Conservation (phyloP, 1,140 invertebrate genomes). For the Drosophila littoralis region DNA sequence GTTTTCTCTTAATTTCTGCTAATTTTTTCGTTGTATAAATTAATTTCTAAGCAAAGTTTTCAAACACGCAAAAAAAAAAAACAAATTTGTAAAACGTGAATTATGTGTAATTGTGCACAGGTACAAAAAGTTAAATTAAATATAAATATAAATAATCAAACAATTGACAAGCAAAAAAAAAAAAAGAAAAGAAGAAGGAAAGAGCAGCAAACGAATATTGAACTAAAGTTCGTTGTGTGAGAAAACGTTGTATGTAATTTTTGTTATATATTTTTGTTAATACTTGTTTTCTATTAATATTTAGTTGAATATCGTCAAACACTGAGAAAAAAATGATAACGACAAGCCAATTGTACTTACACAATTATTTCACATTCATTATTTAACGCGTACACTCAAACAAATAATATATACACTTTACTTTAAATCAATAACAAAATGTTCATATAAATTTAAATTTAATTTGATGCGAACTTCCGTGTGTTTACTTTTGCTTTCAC, state of each 20-base stretch:
- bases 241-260: slow-evolving; percentile 62
- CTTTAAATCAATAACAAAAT: too few species aligned
- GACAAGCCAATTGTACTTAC: slow-evolving; percentile 78
- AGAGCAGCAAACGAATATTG: slow-evolving; percentile 8
- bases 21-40: slow-evolving; percentile 68
- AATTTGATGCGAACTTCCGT: neutral
- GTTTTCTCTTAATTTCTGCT: slow-evolving; percentile 22
- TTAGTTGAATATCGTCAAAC: slow-evolving; percentile 63
- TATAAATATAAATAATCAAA: too few species aligned
- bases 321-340: slow-evolving; percentile 40
- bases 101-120: slow-evolving; percentile 59
- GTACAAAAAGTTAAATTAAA: slow-evolving; percentile 69
- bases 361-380: slow-evolving; percentile 38
- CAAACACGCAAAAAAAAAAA: slow-evolving; percentile 30
- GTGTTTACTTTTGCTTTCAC: slow-evolving; percentile 8
- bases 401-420: neutral
- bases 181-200: slow-evolving; percentile 23
- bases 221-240: slow-evolving; percentile 10
- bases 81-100: too few species aligned
- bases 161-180: slow-evolving; percentile 14
- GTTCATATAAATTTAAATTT: neutral
- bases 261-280: slow-evolving; percentile 82
- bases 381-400: slow-evolving; percentile 9
- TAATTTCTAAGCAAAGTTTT: slow-evolving; percentile 55
- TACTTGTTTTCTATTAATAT: slow-evolving; percentile 81